Percentiles rank a stretch among this genome's conserved stretches.
Evolutionary conservation across 1,140 invertebrate species (phyloP).

Genomic region (Apis dorsata): DNA sequence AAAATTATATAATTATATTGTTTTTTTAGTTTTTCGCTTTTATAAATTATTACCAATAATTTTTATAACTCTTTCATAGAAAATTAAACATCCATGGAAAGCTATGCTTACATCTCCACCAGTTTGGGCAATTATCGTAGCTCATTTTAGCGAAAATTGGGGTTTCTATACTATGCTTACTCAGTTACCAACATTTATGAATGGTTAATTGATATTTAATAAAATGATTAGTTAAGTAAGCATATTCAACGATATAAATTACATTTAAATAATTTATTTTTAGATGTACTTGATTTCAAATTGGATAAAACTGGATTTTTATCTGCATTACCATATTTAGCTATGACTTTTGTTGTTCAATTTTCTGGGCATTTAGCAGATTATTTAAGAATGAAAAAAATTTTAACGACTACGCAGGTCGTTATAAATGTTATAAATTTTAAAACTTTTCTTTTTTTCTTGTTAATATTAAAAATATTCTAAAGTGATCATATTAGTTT

Average conservation of each 20-base stretch:
- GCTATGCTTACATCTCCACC: slow-evolving; percentile 89
- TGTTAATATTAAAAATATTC: neutral
- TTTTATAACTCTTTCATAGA: slow-evolving; percentile 52
- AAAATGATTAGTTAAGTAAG: neutral
- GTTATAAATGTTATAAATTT: slow-evolving; percentile 28
- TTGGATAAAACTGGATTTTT: slow-evolving; percentile 89
- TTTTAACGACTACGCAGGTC: slow-evolving; percentile 86
- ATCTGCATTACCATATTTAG: slow-evolving; percentile 91
- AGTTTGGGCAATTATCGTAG: slow-evolving; percentile 94
- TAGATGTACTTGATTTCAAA: slow-evolving; percentile 87
- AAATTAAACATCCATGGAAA: slow-evolving; percentile 88
- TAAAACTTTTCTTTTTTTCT: neutral
- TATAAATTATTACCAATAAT: neutral
- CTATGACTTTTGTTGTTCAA: slow-evolving; percentile 90
- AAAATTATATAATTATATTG: neutral
- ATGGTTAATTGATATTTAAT: slow-evolving; percentile 80
- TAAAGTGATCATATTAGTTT: neutral
- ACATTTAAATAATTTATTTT: slow-evolving; percentile 56
- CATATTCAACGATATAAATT: neutral
- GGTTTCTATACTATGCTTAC: slow-evolving; percentile 96
- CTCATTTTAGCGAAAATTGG: slow-evolving; percentile 97
- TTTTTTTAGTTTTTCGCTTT: neutral
- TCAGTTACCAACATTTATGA: slow-evolving; percentile 94
- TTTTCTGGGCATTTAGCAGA: slow-evolving; percentile 91
- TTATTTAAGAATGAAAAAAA: slow-evolving; percentile 83